Base-by-base conservation (phyloP, 30 jellyfish, hydroid and myxozoan species). In the Phacellophora camtschatica region DNA sequence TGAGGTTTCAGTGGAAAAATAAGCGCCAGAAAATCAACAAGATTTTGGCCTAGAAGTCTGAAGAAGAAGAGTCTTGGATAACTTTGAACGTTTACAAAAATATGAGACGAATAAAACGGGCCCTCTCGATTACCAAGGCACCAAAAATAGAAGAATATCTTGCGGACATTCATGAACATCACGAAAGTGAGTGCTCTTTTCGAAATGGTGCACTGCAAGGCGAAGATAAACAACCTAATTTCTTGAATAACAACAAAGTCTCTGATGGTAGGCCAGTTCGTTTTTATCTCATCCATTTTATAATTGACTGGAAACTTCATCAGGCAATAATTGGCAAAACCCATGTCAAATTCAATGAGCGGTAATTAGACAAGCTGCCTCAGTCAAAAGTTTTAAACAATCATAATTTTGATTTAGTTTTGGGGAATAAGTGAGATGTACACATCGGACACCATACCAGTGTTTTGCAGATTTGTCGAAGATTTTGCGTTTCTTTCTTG, bases 111-210 rank as follows among this genome's bases (percentile, higher is more conserved):
- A 70, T 93, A 41, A 93, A 93, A 81, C 92, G 99, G 55, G 99
- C 97, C 13, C 77, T 93, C 55, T 93, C 99, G 35, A 67, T 93
- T 24, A 93, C 97, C 11, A 93, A 93, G 51, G 92, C 98, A 42
- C 99, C 99, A 48, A 93, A 92, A 76, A 93, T 93, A 49, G 99
- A 93, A 61, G 99, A 93, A 61, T 85, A 95, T 59, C 81, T 93
- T 22, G 90, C 99, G 7, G 99, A 93, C 34, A 80, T 93, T 31
- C 95, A 79, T 31, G 99, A 93, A 64, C 91, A 67, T 53, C 89
- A 87, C 31, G 96, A 81, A 51, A 67, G 54, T 33, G 92, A 71
- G 19, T 67, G 33, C 20, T 71, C 31, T 29, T 81, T 33, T 24
- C n/a, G 20, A 46, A 91, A 85, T 82, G 97, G 95, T 13, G 22